These are phyloP conservation scores for Ephestia elutella DNA, from an alignment of 1,140 invertebrate species.

Conservation along the genomic window DNA sequence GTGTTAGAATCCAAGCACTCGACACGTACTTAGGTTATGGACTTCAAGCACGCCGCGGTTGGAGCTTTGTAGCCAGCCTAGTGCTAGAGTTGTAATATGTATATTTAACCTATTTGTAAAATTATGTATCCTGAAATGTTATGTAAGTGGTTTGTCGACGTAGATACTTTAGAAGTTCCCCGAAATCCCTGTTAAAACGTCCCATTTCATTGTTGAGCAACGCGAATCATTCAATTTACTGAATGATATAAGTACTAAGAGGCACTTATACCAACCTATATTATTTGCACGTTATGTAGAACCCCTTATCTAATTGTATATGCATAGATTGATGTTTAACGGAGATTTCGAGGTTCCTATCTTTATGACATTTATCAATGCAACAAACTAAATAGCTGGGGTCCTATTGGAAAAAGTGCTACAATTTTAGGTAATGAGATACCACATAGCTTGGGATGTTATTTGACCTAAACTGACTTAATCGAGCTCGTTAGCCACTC, in stretches of 20 bases:
- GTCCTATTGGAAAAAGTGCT: no score
- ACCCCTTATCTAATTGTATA: neutral
- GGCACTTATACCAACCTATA: neutral
- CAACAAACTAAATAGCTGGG: no score
- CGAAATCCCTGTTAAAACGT: constrained; percentile 6
- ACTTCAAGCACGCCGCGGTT: neutral
- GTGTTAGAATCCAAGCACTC: constrained; percentile 10
- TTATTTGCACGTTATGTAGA: neutral
- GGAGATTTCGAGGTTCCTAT: constrained; percentile 1
- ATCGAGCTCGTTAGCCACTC: no score
- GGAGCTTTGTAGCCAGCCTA: neutral
- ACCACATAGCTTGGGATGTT: no score
- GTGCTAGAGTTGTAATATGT: neutral
- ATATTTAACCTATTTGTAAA: constrained; percentile 5
- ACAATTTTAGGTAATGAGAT: no score
- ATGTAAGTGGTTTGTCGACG: neutral
- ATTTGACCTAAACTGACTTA: no score
- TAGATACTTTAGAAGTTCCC: constrained; percentile 2
- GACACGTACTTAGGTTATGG: neutral
- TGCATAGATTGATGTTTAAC: neutral
- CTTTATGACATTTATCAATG: constrained; percentile 2
- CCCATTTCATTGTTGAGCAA: neutral
- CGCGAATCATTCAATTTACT: neutral
- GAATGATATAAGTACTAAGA: neutral
- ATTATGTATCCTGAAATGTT: constrained; percentile 1